A percentile compares a stretch with the other conserved stretches of the same genome.
Conservation (phyloP, 2,113 vertebrate genomes). For the Xenotilapia caudafasciata region DNA sequence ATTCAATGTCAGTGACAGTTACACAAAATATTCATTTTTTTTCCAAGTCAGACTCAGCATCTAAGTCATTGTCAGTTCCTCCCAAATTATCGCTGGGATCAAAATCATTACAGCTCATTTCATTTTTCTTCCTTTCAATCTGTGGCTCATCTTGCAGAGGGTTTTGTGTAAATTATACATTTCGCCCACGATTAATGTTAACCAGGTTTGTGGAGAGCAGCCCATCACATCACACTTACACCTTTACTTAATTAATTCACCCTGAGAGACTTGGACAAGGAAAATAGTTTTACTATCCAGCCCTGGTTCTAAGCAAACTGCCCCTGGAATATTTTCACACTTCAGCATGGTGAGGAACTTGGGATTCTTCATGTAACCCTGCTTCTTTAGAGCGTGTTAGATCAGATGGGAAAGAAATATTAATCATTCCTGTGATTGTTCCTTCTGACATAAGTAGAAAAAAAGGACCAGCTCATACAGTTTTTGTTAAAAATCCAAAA, state of each 20-base stretch:
- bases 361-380: slow-evolving; percentile 53
- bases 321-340: slow-evolving; percentile 71
- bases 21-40: neutral
- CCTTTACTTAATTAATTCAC: slow-evolving; percentile 56
- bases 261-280: slow-evolving; percentile 43
- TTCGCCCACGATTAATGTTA: slow-evolving; percentile 35
- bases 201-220: neutral
- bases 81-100: neutral
- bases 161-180: slow-evolving; percentile 25
- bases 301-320: slow-evolving; percentile 53
- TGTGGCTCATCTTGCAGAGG: neutral
- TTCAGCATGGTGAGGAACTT: slow-evolving; percentile 51
- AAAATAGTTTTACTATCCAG: slow-evolving; percentile 40
- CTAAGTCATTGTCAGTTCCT: neutral
- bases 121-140: neutral
- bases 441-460: neutral
- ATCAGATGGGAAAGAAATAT: slow-evolving; percentile 19
- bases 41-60: neutral
- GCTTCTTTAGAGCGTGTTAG: slow-evolving; percentile 61
- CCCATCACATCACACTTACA: neutral
- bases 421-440: slow-evolving; percentile 46
- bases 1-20: neutral
- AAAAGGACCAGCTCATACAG: neutral
- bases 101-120: slow-evolving; percentile 1
- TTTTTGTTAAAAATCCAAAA: neutral